Evolutionary conservation across 1,140 invertebrate genomes (phyloP), one percentile per base, ranked within the genome.

Genomic region (Druon quercuslanigerum): DNA sequence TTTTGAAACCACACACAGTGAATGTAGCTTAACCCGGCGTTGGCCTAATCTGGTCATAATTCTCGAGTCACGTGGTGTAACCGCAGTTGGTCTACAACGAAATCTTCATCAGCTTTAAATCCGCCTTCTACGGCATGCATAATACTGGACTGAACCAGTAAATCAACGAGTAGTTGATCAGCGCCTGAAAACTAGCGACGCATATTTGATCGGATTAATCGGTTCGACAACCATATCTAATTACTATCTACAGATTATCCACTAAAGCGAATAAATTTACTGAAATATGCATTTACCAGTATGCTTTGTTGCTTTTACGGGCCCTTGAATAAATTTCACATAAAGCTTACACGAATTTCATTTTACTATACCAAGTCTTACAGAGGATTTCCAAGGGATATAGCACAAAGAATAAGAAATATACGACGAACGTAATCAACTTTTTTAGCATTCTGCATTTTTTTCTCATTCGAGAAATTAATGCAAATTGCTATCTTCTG

Each of bases 401-500:
- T 66, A 33, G 13, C 14, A 12, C 6, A 16, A 25, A 46, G 60
- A 33, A 33, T 33, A 66, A 66, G 25, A 66, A 46, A 46, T 2
- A 13, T n/a, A 25, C 14, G 25, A 66, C 60, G 16, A 25, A 66
- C 46, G 60, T 66, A 66, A 66, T 66, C 33, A 66, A 66, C 60
- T 33, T 66, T 66, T 25, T 66, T 14, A 66, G 57, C 40, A 66
- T 66, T 66, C 57, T n/a, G 25, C 60, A 66, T 66, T 66, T 16
- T 66, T 40, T 46, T 20, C 40, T 13, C 33, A 33, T 14, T 40
- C 14, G 16, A 46, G n/a, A n/a, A 66, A 66, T 66, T 66, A 66
- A 66, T 66, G 60, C 60, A 66, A 66, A 66, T 66, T 66, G n/a
- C 60, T 66, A 66, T 16, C 60, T 66, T 66, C 13, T 16, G 40